These are phyloP conservation scores for Aplidium turbinatum DNA, from an alignment of 23 tunicate genomes.

Conservation along the genomic window DNA sequence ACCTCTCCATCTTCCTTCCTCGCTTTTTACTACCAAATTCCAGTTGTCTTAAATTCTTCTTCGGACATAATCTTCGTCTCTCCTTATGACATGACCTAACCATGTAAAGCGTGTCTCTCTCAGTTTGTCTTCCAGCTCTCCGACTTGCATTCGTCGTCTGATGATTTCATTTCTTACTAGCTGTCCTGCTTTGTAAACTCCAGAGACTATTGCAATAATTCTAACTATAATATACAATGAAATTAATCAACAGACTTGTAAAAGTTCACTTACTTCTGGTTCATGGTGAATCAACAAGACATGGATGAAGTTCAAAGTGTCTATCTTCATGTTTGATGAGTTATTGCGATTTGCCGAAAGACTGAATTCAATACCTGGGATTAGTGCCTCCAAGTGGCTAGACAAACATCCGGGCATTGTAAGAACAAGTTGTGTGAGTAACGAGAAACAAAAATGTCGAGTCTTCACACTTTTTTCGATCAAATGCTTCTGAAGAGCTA, in stretches of 20 bases:
- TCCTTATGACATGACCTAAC: too few relatives aligned
- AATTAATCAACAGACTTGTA: neutral
- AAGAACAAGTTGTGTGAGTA: constrained; percentile 73
- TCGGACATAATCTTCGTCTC: too few relatives aligned
- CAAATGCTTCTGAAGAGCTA: constrained; percentile 81
- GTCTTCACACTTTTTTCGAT: constrained; percentile 77
- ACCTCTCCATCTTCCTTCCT: too few relatives aligned
- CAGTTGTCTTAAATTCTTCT: too few relatives aligned
- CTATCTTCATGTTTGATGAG: constrained; percentile 91
- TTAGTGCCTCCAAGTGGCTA: constrained; percentile 53
- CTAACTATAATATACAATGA: neutral
- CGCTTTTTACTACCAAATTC: too few relatives aligned
- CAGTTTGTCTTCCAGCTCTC: too few relatives aligned
- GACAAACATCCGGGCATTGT: constrained; percentile 90
- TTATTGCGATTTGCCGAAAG: constrained; percentile 62
- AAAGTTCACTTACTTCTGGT: constrained; percentile 53
- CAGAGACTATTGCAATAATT: neutral
- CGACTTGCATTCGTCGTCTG: too few relatives aligned
- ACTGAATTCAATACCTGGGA: constrained; percentile 81
- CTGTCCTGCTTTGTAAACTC: too few relatives aligned
- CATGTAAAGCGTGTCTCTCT: too few relatives aligned
- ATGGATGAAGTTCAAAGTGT: constrained; percentile 73
- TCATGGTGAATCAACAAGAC: constrained; percentile 70
- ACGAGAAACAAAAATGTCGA: constrained; percentile 80
- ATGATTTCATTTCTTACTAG: too few relatives aligned